Conservation (phyloP, 2,797 vertebrate genomes). For the Nyctibius grandis region DNA sequence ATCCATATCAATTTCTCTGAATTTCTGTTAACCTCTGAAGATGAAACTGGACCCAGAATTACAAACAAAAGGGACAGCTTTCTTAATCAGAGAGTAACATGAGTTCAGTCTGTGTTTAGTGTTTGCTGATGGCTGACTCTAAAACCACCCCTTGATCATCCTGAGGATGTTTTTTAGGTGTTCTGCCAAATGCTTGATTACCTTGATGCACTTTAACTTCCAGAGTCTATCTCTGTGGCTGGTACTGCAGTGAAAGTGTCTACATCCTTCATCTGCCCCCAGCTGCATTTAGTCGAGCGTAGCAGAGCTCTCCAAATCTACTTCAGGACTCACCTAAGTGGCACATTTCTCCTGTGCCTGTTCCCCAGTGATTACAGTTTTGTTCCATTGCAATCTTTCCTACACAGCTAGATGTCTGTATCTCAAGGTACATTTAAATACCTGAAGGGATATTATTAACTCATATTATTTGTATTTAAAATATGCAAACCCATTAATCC, state of each 20-base stretch:
- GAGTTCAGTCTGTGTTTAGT: accelerated
- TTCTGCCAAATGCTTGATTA: background rate
- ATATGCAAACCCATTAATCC: background rate
- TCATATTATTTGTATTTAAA: background rate
- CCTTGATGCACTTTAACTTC: background rate
- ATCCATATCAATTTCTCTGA: background rate
- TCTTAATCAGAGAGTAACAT: background rate
- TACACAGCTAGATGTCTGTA: background rate
- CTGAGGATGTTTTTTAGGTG: background rate
- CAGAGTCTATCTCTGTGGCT: background rate
- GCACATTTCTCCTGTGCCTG: background rate
- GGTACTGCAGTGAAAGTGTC: background rate
- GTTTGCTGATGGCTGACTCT: background rate
- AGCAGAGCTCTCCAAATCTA: background rate
- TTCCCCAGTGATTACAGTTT: background rate
- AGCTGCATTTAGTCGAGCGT: background rate
- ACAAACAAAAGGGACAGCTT: accelerated
- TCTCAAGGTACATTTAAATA: background rate
- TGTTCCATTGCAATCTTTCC: background rate
- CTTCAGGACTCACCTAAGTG: background rate
- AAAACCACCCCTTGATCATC: background rate
- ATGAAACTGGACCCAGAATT: background rate
- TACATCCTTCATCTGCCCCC: background rate
- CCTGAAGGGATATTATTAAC: background rate
- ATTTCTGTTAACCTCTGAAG: background rate